Conservation (phyloP, 2,888 invertebrate genomes). For the Tetragonula carbonaria region DNA sequence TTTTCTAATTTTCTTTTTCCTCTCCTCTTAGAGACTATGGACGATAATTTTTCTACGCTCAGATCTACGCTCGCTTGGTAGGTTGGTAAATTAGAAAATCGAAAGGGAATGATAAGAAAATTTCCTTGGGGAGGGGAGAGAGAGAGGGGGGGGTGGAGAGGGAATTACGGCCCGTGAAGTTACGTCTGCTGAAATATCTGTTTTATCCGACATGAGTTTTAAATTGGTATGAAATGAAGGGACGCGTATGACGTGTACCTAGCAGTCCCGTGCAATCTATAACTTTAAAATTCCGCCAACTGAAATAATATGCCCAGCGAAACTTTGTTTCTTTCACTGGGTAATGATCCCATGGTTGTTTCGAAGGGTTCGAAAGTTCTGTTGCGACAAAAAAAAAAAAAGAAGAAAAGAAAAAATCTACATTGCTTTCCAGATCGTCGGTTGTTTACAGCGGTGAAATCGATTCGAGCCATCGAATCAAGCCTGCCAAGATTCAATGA, state of each 20-base stretch:
- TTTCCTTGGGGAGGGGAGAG: background rate
- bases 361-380: slow-evolving; percentile 21
- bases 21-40: background rate
- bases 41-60: background rate
- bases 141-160: no score
- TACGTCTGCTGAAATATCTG: background rate
- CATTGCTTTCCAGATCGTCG: no score
- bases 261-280: slow-evolving; percentile 11
- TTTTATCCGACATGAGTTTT: background rate
- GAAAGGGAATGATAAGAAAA: background rate
- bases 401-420: no score
- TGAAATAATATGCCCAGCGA: slow-evolving; percentile 19
- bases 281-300: slow-evolving; percentile 38
- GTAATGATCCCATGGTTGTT: slow-evolving; percentile 8
- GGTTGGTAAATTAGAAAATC: background rate
- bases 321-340: slow-evolving; percentile 16
- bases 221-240: background rate
- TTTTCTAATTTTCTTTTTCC: no score
- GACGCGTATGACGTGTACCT: background rate
- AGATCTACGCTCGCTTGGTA: no score
- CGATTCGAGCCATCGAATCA: background rate
- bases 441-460: background rate
- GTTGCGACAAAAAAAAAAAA: background rate
- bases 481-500: slow-evolving; percentile 19
- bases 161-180: background rate